Evolutionary conservation across 2,113 vertebrate species (phyloP), one percentile per base, ranked within the genome.

Genomic region (Solea senegalensis): DNA sequence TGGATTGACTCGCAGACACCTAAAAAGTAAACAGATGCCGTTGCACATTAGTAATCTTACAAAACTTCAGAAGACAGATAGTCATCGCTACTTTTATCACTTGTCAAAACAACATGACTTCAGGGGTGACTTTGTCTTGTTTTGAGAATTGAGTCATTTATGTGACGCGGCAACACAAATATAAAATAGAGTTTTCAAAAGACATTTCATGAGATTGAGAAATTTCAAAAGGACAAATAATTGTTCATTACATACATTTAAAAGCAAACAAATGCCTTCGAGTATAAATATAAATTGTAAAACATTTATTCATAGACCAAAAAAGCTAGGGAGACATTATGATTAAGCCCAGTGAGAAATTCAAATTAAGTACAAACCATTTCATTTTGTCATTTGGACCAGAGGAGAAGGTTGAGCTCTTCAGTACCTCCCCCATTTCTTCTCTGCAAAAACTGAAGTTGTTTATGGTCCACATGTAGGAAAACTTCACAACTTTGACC

Each of bases 401-500:
- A 75, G 98, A 99, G 50, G 98, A 99, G 88, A 99, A 99, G 48
- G 98, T 99, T 26, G 98, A 99, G 89, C 98, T 99, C 92, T 99
- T 99, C 90, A 99, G 94, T 78, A 99, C 98, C 86, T 99, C 98
- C 12, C 98, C 98, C 98, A 99, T 99, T 93, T 99, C 98, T 92
- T 99, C 97, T 79, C 97, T 93, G 89, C 97, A 99, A 93, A 99
- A 99, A 88, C 98, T 99, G 83, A 99, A 99, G 92, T 99, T 99
- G 93, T 98, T 99, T 94, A 99, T 99, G 90, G 98, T 99, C 98
- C 97, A 99, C 98, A 99, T 99, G 92, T 99, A 99, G 88, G 98
- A 99, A 94, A 99, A 99, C 92, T 99, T 99, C 83, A 99, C 98
- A 69, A 99, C 98, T 87, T 99, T 99, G 86, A 99, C 97, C 98